phyloP scores from a whole-genome alignment of 2,113 vertebrate species.

The Maccullochella peelii region DNA sequence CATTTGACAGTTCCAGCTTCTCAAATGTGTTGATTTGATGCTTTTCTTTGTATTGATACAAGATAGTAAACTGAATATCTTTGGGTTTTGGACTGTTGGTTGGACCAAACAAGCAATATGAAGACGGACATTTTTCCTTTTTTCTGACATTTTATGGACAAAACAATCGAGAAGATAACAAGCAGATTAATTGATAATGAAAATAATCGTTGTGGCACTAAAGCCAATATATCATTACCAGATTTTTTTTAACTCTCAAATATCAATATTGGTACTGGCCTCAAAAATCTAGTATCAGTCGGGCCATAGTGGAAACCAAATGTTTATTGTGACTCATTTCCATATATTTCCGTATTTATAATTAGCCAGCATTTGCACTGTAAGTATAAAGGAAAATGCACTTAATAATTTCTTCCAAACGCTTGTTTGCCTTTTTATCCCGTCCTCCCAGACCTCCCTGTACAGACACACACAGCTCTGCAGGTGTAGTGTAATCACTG shows the following conservation, averaged over 20 bases:
- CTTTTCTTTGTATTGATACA: not conserved
- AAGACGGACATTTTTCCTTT: too few species aligned
- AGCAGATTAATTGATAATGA: too few species aligned
- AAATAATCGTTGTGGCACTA: too few species aligned
- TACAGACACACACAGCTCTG: not conserved
- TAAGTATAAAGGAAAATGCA: not conserved
- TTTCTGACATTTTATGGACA: too few species aligned
- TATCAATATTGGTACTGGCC: too few species aligned
- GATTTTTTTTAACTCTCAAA: too few species aligned
- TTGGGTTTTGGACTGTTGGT: not conserved
- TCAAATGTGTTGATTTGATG: not conserved
- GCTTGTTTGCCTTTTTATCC: not conserved
- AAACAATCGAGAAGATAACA: too few species aligned
- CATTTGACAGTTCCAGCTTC: not conserved
- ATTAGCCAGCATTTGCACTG: not conserved
- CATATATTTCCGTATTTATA: too few species aligned
- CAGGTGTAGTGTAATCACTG: constrained; percentile 12
- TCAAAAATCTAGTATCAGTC: too few species aligned
- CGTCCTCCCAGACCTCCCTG: not conserved
- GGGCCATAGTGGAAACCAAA: not conserved
- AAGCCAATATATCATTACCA: too few species aligned
- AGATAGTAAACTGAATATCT: not conserved
- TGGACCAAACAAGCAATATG: too few species aligned
- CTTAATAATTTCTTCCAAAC: not conserved
- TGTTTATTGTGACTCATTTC: not conserved